Base-by-base conservation (phyloP, 2,797 vertebrate genomes). In the Diplodus sargus region DNA sequence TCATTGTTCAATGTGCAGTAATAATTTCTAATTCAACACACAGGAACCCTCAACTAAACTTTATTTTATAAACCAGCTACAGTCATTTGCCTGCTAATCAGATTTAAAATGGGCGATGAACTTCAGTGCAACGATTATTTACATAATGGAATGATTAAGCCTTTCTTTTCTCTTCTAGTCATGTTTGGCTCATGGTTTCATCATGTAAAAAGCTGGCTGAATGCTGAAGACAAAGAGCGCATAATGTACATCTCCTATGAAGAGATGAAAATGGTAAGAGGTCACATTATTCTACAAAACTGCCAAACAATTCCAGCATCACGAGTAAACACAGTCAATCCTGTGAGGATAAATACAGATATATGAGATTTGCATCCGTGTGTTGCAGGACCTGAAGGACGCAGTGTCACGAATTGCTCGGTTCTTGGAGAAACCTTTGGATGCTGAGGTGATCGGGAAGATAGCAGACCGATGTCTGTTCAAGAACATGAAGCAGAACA, bases 131-230 rank as follows among this genome's bases (percentile, higher is more conserved):
- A 45, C n/a, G 0, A 57, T 73, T 1, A 12, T 1, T 73, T 10
- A 47, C 14, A 28, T 63, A 23, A 43, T 23, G 11, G 15, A 13
- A 49, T 58, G 3, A 1, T 48, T 74, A 1, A 47, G 39, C 9
- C 65, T 51, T 74, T 87, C 5, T 67, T 51, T 34, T 62, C 25
- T 23, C 23, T 62, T 75, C 45, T 65, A 96, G 95, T 95, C 11
- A 73, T 89, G 15, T 95, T 92, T 81, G 94, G 94, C 11, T 94
- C 95, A 1, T 96, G 95, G 95, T 96, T 96, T 65, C 93, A 96
- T 60, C 95, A 96, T 16, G 86, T 96, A 1, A 95, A 94, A 61
- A 74, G 93, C 49, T 96, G 95, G 95, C 89, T 94, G 63, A 83
- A 70, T 2, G 89, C 84, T 62, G 81, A 86, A 22, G 86, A 93